Conservation (phyloP, 1,140 invertebrate genomes). For the Drosophila neocordata region DNA sequence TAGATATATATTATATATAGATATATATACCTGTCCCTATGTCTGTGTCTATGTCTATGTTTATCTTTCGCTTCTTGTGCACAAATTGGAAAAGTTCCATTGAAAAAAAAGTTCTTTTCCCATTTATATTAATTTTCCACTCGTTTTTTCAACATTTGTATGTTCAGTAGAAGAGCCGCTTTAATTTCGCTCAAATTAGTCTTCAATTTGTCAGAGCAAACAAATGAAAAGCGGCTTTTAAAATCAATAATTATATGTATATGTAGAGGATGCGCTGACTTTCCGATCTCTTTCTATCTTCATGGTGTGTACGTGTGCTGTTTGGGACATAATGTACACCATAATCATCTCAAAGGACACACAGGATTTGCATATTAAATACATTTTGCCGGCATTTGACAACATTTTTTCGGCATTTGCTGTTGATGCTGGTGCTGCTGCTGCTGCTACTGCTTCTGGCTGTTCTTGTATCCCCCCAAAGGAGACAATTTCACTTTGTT, state of each 20-base stretch:
- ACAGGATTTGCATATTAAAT: slow-evolving; percentile 75
- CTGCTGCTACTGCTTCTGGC: slow-evolving; percentile 2
- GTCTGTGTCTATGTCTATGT: slow-evolving; percentile 56
- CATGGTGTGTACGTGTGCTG: slow-evolving; percentile 36
- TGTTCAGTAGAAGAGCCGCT: slow-evolving; percentile 23
- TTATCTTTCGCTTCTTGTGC: slow-evolving; percentile 56
- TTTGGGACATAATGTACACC: slow-evolving; percentile 53
- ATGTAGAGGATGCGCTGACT: slow-evolving; percentile 4
- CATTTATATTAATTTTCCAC: slow-evolving; percentile 73
- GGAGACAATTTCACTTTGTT: slow-evolving; percentile 69
- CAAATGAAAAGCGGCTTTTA: slow-evolving; percentile 41
- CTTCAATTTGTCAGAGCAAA: slow-evolving; percentile 49
- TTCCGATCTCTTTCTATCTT: background rate
- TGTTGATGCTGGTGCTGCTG: slow-evolving; percentile 7
- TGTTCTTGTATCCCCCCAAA: slow-evolving; percentile 29
- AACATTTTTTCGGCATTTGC: slow-evolving; percentile 26
- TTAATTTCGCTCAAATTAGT: slow-evolving; percentile 59
- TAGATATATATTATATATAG: too few relatives aligned
- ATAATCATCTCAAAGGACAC: slow-evolving; percentile 71
- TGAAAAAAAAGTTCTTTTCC: slow-evolving; percentile 35
- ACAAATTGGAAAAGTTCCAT: slow-evolving; percentile 75
- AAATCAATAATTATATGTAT: slow-evolving; percentile 59
- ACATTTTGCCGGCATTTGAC: slow-evolving; percentile 43
- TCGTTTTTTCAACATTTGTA: slow-evolving; percentile 35
- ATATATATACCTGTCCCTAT: background rate